phyloP scores from a whole-genome alignment of 2,113 vertebrate species.

The Sphaerodactylus townsendi region DNA sequence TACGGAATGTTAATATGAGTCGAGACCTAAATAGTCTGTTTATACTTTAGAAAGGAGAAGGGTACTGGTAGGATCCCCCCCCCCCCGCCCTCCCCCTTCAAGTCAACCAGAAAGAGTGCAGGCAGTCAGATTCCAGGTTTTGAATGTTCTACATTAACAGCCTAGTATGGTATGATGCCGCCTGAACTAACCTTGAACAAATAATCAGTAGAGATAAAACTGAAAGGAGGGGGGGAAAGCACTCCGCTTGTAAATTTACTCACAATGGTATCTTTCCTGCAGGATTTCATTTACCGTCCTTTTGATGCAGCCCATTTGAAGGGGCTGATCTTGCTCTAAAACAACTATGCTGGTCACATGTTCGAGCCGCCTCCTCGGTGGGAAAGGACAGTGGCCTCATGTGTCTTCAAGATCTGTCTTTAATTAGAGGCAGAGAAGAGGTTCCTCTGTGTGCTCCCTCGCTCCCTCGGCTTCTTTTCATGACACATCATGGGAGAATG shows the following conservation, averaged over 20 bases:
- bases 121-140: neutral
- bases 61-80: neutral
- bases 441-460: neutral
- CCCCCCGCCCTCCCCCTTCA: neutral
- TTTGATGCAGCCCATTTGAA: neutral
- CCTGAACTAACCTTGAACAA: neutral
- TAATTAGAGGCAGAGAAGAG: conserved; percentile 10
- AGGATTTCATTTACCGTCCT: neutral
- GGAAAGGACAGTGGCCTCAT: neutral
- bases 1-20: neutral
- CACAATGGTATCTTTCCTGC: neutral
- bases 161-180: neutral
- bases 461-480: neutral
- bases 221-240: neutral
- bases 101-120: neutral
- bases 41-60: neutral
- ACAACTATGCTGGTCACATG: neutral
- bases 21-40: neutral
- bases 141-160: neutral
- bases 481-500: rapidly evolving
- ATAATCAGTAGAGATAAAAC: neutral
- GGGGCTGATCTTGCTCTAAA: neutral
- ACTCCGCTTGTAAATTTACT: neutral
- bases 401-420: conserved; percentile 25
- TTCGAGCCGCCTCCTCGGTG: neutral